phyloP scores from a whole-genome alignment of 2,113 vertebrate species.

The Boulengeromyrus knoepffleri region DNA sequence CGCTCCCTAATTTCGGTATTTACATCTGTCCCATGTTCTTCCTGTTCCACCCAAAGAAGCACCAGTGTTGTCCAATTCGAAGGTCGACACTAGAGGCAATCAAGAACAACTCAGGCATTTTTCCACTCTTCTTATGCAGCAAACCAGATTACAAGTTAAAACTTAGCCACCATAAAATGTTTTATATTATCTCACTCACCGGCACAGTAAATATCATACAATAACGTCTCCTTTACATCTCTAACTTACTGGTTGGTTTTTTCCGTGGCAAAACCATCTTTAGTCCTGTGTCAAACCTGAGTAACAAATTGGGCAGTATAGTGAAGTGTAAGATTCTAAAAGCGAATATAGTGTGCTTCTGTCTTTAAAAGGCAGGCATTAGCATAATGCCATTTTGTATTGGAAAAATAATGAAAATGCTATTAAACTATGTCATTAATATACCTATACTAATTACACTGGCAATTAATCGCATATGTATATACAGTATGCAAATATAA shows the following conservation, averaged over 20 bases:
- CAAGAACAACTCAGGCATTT: not conserved
- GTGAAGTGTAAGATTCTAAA: not conserved
- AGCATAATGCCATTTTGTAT: not conserved
- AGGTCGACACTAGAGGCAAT: not conserved
- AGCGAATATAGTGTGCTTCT: not conserved
- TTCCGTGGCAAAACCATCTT: not conserved
- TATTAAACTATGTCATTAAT: not conserved
- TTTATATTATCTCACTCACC: not conserved
- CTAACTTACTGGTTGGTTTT: not conserved
- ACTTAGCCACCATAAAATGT: not conserved
- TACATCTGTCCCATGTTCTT: constrained; percentile 49
- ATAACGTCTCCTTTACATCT: not conserved
- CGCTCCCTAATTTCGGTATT: constrained; percentile 36
- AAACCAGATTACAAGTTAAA: not conserved
- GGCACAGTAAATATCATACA: not conserved
- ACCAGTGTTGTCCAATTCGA: not conserved
- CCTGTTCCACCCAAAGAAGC: constrained; percentile 35
- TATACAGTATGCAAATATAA: not conserved
- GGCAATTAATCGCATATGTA: not conserved
- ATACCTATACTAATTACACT: not conserved
- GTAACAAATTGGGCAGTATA: not conserved
- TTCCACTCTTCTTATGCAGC: not conserved
- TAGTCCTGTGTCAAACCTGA: not conserved
- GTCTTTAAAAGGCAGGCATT: not conserved
- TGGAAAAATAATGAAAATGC: not conserved